Percentiles rank a stretch among this genome's conserved stretches.
Evolutionary conservation across 2,888 invertebrate species (phyloP).

Genomic region (Alitta virens): DNA sequence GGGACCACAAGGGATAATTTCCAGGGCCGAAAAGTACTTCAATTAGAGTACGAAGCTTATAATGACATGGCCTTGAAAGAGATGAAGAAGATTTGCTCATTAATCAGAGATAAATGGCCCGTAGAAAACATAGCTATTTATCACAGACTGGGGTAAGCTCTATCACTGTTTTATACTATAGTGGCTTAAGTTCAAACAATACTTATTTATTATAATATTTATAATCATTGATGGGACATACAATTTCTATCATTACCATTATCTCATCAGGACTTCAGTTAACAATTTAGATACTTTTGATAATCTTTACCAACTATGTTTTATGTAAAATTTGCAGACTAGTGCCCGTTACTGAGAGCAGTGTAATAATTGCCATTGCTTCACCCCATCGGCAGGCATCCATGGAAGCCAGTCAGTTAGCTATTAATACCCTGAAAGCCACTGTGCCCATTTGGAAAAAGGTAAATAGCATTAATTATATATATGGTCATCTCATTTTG

Average conservation of each 20-base stretch:
- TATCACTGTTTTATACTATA: too few species aligned
- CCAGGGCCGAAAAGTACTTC: constrained; percentile 68
- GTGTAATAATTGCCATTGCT: constrained; percentile 85
- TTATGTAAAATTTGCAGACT: constrained; percentile 43
- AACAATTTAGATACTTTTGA: too few species aligned
- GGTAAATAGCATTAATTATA: constrained; percentile 32
- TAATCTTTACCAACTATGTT: too few species aligned
- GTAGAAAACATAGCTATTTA: constrained; percentile 80
- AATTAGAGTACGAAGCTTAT: constrained; percentile 90
- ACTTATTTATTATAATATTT: too few species aligned
- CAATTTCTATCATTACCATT: too few species aligned
- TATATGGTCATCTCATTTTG: too few species aligned
- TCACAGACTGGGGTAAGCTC: constrained; percentile 68
- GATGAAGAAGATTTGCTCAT: constrained; percentile 74
- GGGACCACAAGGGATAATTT: constrained; percentile 56
- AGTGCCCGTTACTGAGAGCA: constrained; percentile 82
- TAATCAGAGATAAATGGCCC: constrained; percentile 72
- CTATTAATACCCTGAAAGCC: constrained; percentile 82
- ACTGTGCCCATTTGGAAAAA: constrained; percentile 95
- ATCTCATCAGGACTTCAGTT: too few species aligned
- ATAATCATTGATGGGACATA: too few species aligned
- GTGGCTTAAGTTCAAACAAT: too few species aligned
- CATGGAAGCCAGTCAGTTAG: constrained; percentile 76
- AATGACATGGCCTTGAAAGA: constrained; percentile 85
- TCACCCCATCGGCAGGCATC: constrained; percentile 83